These are phyloP conservation scores for Chrysopilus asiliformis DNA, from an alignment of 2,888 invertebrate genomes.

Conservation along the genomic window DNA sequence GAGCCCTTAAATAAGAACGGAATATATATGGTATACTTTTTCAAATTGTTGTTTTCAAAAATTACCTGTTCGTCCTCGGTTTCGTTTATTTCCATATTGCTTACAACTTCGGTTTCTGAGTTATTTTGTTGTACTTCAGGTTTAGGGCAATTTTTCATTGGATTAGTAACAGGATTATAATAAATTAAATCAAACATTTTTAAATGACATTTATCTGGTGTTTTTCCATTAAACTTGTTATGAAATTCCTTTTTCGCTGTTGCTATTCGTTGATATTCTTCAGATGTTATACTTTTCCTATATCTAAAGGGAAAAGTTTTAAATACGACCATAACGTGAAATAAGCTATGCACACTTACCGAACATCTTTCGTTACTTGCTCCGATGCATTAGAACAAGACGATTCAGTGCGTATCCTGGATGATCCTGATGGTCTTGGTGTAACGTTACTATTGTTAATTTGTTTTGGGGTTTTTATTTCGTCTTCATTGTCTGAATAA, in stretches of 20 bases:
- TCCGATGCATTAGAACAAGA: slow-evolving; percentile 32
- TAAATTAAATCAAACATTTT: slow-evolving; percentile 89
- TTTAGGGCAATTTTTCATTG: slow-evolving; percentile 41
- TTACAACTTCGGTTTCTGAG: too few species aligned
- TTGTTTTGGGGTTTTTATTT: too few species aligned
- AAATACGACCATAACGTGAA: too few species aligned
- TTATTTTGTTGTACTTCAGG: too few species aligned
- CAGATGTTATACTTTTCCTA: slow-evolving; percentile 22
- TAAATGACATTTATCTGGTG: slow-evolving; percentile 51
- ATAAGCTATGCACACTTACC: too few species aligned
- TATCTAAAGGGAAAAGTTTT: slow-evolving; percentile 1
- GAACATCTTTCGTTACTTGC: slow-evolving; percentile 5
- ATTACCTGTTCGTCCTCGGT: too few species aligned
- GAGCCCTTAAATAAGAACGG: slow-evolving; percentile 25
- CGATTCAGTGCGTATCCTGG: slow-evolving; percentile 34
- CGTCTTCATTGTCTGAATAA: slow-evolving; percentile 17
- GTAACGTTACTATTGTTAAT: too few species aligned
- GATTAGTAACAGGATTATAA: slow-evolving; percentile 72
- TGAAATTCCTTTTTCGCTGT: slow-evolving; percentile 42
- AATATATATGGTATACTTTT: too few species aligned
- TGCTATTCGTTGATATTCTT: slow-evolving; percentile 40
- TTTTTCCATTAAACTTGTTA: slow-evolving; percentile 38
- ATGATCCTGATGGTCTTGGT: slow-evolving; percentile 10
- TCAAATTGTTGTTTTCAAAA: too few species aligned
- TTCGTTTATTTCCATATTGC: slow-evolving; percentile 21